Evolutionary conservation across 2,113 vertebrate genomes (phyloP), one percentile per base, ranked within the genome.

Genomic region (Phasianus colchicus): DNA sequence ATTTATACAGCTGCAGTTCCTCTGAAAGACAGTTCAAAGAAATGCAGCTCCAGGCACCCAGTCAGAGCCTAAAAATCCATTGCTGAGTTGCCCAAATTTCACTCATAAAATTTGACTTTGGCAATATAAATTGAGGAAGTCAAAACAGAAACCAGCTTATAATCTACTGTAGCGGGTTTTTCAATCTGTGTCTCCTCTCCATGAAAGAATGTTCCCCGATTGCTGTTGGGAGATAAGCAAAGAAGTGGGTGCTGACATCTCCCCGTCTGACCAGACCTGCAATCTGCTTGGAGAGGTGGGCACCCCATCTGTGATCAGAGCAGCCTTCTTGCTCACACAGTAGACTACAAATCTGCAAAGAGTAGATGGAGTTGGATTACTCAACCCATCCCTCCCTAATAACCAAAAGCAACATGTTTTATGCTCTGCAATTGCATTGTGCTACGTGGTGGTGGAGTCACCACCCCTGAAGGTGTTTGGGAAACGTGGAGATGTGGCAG

Each of bases 1-100:
- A 95, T 91, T 96, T 95, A 89, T 80, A 92, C 87, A 96, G 95
- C 91, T 96, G 96, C 91, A 86, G 83, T 72, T 95, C 72, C 83
- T 94, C 94, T 87, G 86, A 84, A 73, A 93, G 96, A 91, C 94
- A 93, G 82, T 89, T 95, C 95, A 95, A 91, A 93, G 93, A 91
- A 93, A 83, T 57, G 80, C 91, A 94, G 82, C 75, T 93, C 91
- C 89, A 96, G 92, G 89, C 92, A 96, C 84, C 91, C 89, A 87
- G 70, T 93, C 91, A 92, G 89, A 94, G 75, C 61, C 87, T 85
- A 83, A 94, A 96, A 94, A 92, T 91, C 87, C 82, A 87, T 61
- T 55, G 89, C 92, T 95, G 64, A 91, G 67, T 85, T 92, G 75
- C 87, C 89, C 78, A 90, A 92, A 58, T 73, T 85, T 91, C 79